phyloP scores from a whole-genome alignment of 2,797 vertebrate genomes.

The Sorex maritimensis region DNA sequence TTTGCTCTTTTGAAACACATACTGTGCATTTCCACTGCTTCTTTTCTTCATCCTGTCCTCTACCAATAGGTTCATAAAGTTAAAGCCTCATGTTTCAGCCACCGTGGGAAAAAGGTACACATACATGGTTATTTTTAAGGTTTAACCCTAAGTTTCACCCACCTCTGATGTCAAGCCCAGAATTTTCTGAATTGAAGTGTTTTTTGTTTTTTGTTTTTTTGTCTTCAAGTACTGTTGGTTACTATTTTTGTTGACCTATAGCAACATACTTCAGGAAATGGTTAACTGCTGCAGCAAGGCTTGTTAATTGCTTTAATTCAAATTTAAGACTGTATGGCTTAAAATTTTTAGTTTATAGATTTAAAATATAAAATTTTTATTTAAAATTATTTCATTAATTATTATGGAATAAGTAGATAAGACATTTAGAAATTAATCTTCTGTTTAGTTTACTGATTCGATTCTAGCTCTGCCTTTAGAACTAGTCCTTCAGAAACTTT shows the following conservation, averaged over 20 bases:
- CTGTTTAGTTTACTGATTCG: constrained; percentile 68
- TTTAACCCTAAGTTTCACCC: not conserved
- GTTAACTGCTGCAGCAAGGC: not conserved
- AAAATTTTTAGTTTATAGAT: not conserved
- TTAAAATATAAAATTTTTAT: constrained; percentile 74
- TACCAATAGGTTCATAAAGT: not conserved
- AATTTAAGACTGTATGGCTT: not conserved
- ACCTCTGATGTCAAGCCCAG: not conserved
- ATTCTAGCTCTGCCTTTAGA: constrained; percentile 53
- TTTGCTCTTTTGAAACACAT: not conserved
- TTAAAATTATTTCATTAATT: constrained; percentile 71
- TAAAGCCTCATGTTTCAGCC: not conserved
- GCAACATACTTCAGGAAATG: not conserved
- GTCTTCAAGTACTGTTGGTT: not conserved
- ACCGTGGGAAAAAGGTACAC: not conserved
- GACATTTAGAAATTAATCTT: constrained; percentile 62
- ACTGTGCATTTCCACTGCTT: not conserved
- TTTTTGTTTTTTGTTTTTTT: not conserved
- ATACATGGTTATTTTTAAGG: not conserved
- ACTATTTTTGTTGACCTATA: not conserved
- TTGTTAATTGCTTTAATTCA: constrained; percentile 29
- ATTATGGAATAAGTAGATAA: constrained; percentile 62
- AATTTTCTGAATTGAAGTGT: not conserved
- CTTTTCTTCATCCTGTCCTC: not conserved
- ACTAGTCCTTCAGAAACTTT: not conserved